Evolutionary conservation across 30 jellyfish, hydroid and myxozoan genomes (phyloP), one percentile per base, ranked within the genome.

Genomic region (Mastigias papua): DNA sequence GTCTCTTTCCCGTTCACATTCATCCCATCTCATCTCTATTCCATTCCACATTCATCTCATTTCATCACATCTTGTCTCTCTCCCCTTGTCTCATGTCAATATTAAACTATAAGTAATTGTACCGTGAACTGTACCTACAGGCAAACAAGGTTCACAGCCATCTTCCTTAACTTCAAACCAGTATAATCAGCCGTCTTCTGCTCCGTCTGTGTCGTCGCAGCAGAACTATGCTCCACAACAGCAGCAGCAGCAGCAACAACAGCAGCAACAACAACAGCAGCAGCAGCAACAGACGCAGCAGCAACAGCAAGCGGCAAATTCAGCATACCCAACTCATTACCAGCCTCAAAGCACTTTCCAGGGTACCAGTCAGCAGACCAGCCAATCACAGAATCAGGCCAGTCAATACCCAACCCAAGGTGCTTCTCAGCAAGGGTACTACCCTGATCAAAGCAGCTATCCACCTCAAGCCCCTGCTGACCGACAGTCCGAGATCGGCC

Each of bases 111-210:
- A n/a, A n/a, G n/a, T n/a, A n/a, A n/a, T n/a, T n/a, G n/a, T n/a
- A n/a, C n/a, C n/a, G n/a, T n/a, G n/a, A n/a, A n/a, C n/a, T n/a
- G n/a, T n/a, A n/a, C n/a, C 51, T 21, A 0, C 81, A 71, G 87
- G 80, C 30, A 84, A 70, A 58, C 93, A 71, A 69, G 74, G 22
- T 22, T 34, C 87, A 26, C 82, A 71, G 60, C 86, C 90, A 10
- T 63, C 95, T 0, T 64, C 95, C 2, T 73, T 76, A 31, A 42
- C 90, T 21, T 28, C 79, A 1, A 79, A 57, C 66, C 90, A 80
- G 20, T 26, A 89, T 3, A 63, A 87, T 74, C 90, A 77, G 54
- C 85, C 88, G 33, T 74, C 86, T 33, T 62, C 92, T 27, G 42
- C 86, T 22, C 61, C 86, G 11, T 75, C 94, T 0, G 85, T 58